Conservation (phyloP, 2,113 vertebrate genomes). For the Camelus bactrianus region DNA sequence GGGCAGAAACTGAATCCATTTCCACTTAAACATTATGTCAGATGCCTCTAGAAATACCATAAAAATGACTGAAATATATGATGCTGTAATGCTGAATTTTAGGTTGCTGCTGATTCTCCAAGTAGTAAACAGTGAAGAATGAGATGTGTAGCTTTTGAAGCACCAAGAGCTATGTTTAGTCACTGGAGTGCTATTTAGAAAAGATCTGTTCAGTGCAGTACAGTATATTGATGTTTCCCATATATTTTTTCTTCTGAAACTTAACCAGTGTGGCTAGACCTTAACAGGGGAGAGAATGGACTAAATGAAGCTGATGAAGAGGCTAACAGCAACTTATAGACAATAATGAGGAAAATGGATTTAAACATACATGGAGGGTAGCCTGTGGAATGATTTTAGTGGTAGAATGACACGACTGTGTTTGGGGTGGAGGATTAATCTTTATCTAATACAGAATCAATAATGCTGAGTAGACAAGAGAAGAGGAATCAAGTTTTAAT, state of each 20-base stretch:
- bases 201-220: conserved; percentile 51
- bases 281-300: neutral
- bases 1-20: conserved; percentile 50
- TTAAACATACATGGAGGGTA: neutral
- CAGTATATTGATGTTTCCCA: neutral
- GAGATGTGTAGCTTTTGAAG: conserved; percentile 58
- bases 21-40: conserved; percentile 48
- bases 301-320: neutral
- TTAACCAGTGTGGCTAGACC: neutral
- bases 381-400: neutral
- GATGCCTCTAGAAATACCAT: conserved; percentile 52
- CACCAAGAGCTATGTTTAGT: conserved; percentile 7
- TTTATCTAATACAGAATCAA: neutral
- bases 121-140: conserved; percentile 58
- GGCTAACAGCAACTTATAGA: neutral
- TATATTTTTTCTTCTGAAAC: conserved; percentile 55
- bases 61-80: conserved; percentile 63
- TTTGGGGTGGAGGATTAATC: neutral
- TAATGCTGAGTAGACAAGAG: neutral
- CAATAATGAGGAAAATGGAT: neutral
- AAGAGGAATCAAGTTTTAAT: conserved; percentile 13
- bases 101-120: conserved; percentile 49
- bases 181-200: conserved; percentile 62
- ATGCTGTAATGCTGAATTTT: conserved; percentile 37
- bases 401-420: neutral